Base-by-base conservation (phyloP, 2,113 vertebrate species). In the Gobius niger region DNA sequence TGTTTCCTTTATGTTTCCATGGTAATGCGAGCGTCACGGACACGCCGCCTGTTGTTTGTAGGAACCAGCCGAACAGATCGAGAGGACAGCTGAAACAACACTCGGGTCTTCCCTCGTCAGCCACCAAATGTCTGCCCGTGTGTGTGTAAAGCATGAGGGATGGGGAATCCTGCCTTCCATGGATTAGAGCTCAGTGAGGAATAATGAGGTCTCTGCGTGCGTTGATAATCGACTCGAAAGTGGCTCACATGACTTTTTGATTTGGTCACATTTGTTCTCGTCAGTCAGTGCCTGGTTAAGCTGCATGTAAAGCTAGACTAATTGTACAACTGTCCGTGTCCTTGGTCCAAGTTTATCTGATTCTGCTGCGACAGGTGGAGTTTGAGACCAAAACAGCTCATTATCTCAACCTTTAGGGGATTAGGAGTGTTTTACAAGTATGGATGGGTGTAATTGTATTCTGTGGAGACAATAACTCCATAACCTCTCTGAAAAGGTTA, bases 71-170 rank as follows among this genome's bases (percentile, higher is more conserved):
- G 65, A 67, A 59, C 7, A 52, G 60, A 66, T 71, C n/a, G 56
- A 54, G 12, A 0, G 34, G 61, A 76, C 80, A 85, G 77, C 83
- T 82, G 83, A 61, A 56, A 51, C 44, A 66, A 77, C 57, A 60
- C 40, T 8, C 40, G 40, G 41, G 41, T 60, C 57, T 60, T 60
- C 57, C 57, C 57, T 44, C 57, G 42, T n/a, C 14, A 19, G 34
- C 40, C 34, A 41, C 24, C 40, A 60, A 60, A 44, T 60, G 57
- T 57, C 54, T 1, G 53, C 10, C 3, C 40, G 19, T 40, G 12
- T n/a, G 56, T 7, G 18, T 12, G 24, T 34, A 34, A 34, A 34
- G 24, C 24, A 34, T 34, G 24, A 34, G 24, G 24, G 5, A 19
- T 13, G 34, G 24, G 14, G 56, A 59, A 41, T 59, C 24, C 56